Percentiles rank a stretch among this genome's conserved stretches.
Evolutionary conservation across 2,888 invertebrate genomes (phyloP).

Genomic region (Parnassius apollo): DNA sequence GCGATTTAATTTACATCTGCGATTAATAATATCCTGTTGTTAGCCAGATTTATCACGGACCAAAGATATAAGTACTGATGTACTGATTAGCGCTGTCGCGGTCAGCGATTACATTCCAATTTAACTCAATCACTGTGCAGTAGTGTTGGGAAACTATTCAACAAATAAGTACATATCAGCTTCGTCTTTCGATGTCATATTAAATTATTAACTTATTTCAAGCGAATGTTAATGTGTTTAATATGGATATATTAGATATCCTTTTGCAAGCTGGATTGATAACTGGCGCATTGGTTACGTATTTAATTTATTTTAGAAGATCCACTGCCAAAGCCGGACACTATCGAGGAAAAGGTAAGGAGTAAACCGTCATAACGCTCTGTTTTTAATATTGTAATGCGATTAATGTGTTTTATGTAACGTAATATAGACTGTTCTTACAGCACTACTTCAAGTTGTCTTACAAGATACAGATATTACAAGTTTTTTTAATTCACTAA

Average conservation of each 20-base stretch:
- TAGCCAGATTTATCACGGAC: slow-evolving; percentile 15
- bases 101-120: slow-evolving; percentile 22
- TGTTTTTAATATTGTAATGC: no score
- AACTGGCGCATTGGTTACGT: slow-evolving; percentile 54
- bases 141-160: slow-evolving; percentile 6
- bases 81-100: slow-evolving; percentile 26
- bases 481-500: no score
- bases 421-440: no score
- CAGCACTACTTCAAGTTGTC: no score
- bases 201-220: slow-evolving; percentile 2
- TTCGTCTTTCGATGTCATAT: slow-evolving; percentile 21
- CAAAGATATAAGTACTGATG: slow-evolving; percentile 5
- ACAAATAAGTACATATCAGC: background rate
- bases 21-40: slow-evolving; percentile 3
- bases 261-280: slow-evolving; percentile 59
- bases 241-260: slow-evolving; percentile 62
- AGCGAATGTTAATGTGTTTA: slow-evolving; percentile 19
- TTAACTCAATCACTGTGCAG: slow-evolving; percentile 14
- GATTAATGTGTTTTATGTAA: no score
- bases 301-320: slow-evolving; percentile 58
- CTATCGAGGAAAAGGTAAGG: slow-evolving; percentile 58
- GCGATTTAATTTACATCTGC: background rate
- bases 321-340: slow-evolving; percentile 40
- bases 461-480: no score
- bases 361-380: background rate